Evolutionary conservation across 2,888 invertebrate genomes (phyloP), one percentile per base, ranked within the genome.

Genomic region (Liodrosophila aerea): DNA sequence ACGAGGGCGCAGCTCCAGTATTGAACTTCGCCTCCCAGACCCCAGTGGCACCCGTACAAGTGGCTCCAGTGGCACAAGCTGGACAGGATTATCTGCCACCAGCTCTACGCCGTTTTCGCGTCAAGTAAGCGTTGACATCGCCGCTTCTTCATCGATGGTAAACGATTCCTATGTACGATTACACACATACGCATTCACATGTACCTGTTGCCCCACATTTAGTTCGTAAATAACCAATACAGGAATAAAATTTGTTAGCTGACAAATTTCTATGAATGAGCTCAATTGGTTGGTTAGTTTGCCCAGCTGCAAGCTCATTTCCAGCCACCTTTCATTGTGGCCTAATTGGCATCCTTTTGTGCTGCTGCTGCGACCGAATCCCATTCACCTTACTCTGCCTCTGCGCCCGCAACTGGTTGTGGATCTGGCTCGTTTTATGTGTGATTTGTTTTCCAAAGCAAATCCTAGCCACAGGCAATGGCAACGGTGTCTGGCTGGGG

Each of bases 1-100:
- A 87, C 53, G 88, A 87, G 58, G 88, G 88, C 36, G 52, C 77
- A 13, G 88, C 88, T 9, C 86, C 87, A n/a, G 87, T 88, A 5
- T 51, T 86, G 44, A 82, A 86, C 66, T 87, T 86, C 41, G 85
- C 86, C 34, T 85, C 87, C 0, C 69, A 68, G 34, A 43, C 62
- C 1, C 47, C 64, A 4, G 40, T 49, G 1, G 11, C 9, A 5
- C 39, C 36, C 2, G 51, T 63, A 54, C 58, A 7, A 57, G 58
- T 4, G 59, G 41, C 12, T 9, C 37, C 9, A 16, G 7, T 36
- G 8, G 41, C n/a, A 7, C 45, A 22, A 3, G 11, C 76, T 5
- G 50, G 44, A 9, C 76, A 65, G 53, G 72, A 77, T 37, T 86
- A 84, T 46, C 49, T 86, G 57, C 82, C 87, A 29, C 73, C 83